A percentile compares a stretch with the other conserved stretches of the same genome.
Conservation (phyloP, 2,113 vertebrate genomes). For the Polypterus senegalus region DNA sequence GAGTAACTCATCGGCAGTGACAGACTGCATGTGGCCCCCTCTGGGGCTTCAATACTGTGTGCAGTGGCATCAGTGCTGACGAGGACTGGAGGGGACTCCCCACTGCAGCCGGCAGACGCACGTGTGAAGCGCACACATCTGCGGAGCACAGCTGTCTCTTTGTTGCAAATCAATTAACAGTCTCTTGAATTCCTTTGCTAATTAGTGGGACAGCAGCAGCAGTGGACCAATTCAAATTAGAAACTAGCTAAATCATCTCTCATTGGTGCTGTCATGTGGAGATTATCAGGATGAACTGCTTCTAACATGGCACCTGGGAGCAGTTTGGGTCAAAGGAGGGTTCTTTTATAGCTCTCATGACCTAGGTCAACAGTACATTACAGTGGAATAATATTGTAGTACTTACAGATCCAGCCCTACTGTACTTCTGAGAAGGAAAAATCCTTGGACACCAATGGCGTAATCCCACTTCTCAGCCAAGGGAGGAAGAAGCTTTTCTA, state of each 20-base stretch:
- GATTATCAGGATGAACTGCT: too few relatives aligned
- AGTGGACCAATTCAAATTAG: constrained; percentile 16
- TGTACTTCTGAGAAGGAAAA: too few relatives aligned
- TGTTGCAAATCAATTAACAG: constrained; percentile 38
- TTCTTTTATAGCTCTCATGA: too few relatives aligned
- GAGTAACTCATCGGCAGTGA: constrained; percentile 23
- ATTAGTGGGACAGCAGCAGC: constrained; percentile 34
- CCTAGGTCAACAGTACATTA: too few relatives aligned
- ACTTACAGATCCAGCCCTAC: too few relatives aligned
- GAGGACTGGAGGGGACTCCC: constrained; percentile 16
- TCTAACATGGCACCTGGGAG: too few relatives aligned
- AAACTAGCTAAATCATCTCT: not conserved
- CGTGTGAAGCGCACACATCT: constrained; percentile 33
- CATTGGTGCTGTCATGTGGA: not conserved
- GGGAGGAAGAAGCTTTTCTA: too few relatives aligned
- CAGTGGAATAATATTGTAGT: too few relatives aligned
- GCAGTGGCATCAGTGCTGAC: constrained; percentile 42
- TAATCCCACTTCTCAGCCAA: too few relatives aligned
- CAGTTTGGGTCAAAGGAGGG: too few relatives aligned
- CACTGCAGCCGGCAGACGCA: constrained; percentile 15
- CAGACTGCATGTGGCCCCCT: constrained; percentile 22
- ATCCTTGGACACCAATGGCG: too few relatives aligned
- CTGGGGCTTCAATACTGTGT: constrained; percentile 26
- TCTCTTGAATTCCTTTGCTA: constrained; percentile 43
- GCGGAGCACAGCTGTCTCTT: constrained; percentile 40